Conservation (phyloP, 30 jellyfish, hydroid and myxozoan species). For the Sanderia malayensis region DNA sequence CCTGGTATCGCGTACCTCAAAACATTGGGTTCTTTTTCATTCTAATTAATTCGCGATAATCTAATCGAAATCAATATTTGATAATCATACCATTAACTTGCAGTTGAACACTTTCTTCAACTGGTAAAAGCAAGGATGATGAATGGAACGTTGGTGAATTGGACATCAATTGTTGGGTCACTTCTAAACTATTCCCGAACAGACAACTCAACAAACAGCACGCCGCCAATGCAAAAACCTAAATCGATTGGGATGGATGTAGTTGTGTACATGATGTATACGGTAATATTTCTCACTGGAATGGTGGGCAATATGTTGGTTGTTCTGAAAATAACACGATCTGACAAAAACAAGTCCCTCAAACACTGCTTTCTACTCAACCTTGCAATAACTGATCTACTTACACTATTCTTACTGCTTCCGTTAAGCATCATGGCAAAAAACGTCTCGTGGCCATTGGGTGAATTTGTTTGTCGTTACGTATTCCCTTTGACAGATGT, state of each 20-base stretch:
- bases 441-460: constrained; percentile 82
- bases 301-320: constrained; percentile 75
- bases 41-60: too few relatives aligned
- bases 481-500: constrained; percentile 69
- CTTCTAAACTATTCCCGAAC: neutral
- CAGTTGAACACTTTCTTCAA: neutral
- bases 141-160: neutral
- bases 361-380: constrained; percentile 79
- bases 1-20: too few relatives aligned
- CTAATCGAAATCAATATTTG: too few relatives aligned
- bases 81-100: neutral
- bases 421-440: constrained; percentile 54
- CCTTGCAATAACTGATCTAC: constrained; percentile 77
- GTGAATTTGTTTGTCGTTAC: constrained; percentile 79
- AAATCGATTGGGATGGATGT: constrained; percentile 11
- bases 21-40: too few relatives aligned
- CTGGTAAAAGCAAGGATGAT: neutral
- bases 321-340: constrained; percentile 45
- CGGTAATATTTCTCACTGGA: constrained; percentile 61
- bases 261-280: constrained; percentile 19
- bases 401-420: constrained; percentile 40
- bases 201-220: neutral
- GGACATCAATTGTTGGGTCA: neutral
- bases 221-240: neutral
- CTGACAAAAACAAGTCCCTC: constrained; percentile 54